Evolutionary conservation across 2,113 vertebrate species (phyloP).

Genomic region (Bagarius yarrelli): DNA sequence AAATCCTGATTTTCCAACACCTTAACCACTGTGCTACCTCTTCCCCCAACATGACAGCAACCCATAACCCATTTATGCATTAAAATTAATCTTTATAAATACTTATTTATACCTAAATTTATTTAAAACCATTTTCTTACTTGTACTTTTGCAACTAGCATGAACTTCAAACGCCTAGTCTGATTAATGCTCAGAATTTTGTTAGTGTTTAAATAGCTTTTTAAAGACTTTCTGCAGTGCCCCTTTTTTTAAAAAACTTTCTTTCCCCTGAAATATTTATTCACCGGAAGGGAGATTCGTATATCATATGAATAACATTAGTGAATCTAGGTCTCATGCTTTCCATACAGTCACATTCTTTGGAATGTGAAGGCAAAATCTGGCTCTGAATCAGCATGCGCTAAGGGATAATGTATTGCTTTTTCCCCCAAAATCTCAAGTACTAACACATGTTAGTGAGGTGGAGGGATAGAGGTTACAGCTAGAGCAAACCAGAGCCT

Average conservation of each 20-base stretch:
- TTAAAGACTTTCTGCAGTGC: constrained; percentile 13
- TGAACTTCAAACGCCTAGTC: not conserved
- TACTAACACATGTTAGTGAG: constrained; percentile 29
- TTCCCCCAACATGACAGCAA: not conserved
- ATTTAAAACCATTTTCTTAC: not conserved
- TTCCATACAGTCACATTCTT: not conserved
- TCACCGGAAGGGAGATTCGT: not conserved
- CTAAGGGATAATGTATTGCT: constrained; percentile 4
- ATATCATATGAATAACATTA: not conserved
- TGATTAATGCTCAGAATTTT: no score
- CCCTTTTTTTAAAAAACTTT: not conserved
- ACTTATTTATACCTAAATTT: no score
- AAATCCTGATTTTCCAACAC: no score
- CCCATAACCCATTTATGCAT: not conserved
- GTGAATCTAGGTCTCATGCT: not conserved
- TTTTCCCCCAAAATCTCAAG: not conserved
- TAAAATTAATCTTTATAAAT: not conserved
- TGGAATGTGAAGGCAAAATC: not conserved
- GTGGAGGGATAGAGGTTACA: not conserved
- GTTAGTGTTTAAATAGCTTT: not conserved
- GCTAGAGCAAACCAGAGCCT: not conserved
- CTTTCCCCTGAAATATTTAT: not conserved
- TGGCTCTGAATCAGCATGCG: not conserved
- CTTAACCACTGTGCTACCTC: no score
- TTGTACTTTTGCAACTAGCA: no score